Percentiles rank a stretch among this genome's conserved stretches.
Conservation (phyloP, 2,113 vertebrate species). For the Hylia prasina region DNA sequence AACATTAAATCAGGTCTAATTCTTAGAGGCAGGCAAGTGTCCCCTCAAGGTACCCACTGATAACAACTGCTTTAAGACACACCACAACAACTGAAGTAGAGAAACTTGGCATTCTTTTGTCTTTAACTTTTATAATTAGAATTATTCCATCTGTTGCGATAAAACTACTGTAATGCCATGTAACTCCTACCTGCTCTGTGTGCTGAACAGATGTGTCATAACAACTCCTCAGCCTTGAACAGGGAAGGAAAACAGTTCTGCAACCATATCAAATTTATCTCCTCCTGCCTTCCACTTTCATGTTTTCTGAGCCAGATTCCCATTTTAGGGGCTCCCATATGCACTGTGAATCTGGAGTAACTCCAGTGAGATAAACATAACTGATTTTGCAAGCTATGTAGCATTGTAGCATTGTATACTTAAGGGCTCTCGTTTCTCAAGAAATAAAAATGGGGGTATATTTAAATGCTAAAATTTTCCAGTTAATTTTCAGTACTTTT, state of each 20-base stretch:
- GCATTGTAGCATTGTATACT: neutral
- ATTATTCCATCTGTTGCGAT: slow-evolving; percentile 29
- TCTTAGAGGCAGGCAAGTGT: slow-evolving; percentile 5
- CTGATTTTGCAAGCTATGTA: slow-evolving; percentile 4
- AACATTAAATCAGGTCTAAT: neutral
- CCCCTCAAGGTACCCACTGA: neutral
- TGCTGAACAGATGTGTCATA: slow-evolving; percentile 44
- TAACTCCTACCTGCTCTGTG: slow-evolving; percentile 26
- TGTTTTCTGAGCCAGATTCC: neutral
- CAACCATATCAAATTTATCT: slow-evolving; percentile 38
- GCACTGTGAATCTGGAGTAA: neutral
- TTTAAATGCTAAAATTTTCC: neutral
- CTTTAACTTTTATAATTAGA: slow-evolving; percentile 36
- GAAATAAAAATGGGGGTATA: neutral
- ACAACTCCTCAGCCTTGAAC: slow-evolving; percentile 18
- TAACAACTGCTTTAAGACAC: slow-evolving; percentile 5
- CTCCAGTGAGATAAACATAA: slow-evolving; percentile 8
- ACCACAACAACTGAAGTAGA: neutral
- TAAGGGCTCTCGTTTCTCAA: neutral
- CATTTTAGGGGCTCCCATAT: slow-evolving; percentile 3
- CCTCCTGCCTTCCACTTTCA: neutral
- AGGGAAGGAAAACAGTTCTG: slow-evolving; percentile 22
- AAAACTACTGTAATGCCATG: slow-evolving; percentile 1
- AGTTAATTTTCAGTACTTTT: neutral
- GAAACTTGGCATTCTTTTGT: slow-evolving; percentile 29